Evolutionary conservation across 2,888 invertebrate species (phyloP).

Genomic region (Cerastoderma edule): DNA sequence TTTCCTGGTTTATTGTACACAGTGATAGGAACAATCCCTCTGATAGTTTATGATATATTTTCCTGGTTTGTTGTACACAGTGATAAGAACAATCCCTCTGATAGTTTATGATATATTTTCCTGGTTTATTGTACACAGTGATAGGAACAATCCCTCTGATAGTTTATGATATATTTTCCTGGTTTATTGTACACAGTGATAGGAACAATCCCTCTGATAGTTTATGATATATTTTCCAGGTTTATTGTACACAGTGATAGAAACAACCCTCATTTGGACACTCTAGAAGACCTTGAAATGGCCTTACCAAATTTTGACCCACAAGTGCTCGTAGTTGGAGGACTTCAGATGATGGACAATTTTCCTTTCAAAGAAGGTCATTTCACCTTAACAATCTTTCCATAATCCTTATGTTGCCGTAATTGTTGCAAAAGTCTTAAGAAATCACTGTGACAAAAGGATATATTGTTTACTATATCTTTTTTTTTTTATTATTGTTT

Average conservation of each 20-base stretch:
- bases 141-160: too few species aligned
- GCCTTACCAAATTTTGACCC: constrained; percentile 88
- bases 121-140: too few species aligned
- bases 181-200: too few species aligned
- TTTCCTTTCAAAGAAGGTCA: constrained; percentile 88
- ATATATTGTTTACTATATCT: background rate
- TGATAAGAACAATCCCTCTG: too few species aligned
- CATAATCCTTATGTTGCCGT: background rate
- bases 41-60: too few species aligned
- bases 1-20: too few species aligned
- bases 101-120: too few species aligned
- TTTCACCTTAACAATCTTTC: background rate
- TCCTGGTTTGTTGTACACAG: too few species aligned
- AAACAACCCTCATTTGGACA: constrained; percentile 90
- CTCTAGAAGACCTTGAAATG: constrained; percentile 89
- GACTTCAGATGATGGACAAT: constrained; percentile 95
- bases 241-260: constrained; percentile 93
- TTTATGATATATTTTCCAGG: too few species aligned
- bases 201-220: too few species aligned
- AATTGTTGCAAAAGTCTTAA: background rate
- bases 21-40: too few species aligned
- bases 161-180: too few species aligned
- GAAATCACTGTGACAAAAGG: constrained; percentile 1
- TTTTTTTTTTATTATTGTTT: background rate
- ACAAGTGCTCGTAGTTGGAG: constrained; percentile 91